Evolutionary conservation across 2,888 invertebrate genomes (phyloP), one percentile per base, ranked within the genome.

Genomic region (Notodonta dromedarius): DNA sequence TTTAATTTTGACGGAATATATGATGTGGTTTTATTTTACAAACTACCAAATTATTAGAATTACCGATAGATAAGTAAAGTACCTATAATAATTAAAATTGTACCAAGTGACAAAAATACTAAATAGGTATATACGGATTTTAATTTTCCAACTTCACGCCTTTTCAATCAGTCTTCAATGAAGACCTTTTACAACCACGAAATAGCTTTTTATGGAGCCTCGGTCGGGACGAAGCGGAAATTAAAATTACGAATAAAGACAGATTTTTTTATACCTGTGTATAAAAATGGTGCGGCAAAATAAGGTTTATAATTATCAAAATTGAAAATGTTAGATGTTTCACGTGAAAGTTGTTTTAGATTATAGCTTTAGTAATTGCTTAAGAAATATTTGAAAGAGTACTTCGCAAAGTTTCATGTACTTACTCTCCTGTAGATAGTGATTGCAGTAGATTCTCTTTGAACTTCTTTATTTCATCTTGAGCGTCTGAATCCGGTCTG

Each of bases 381-480:
- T 24, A 24, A 1, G 24, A 24, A 24, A 24, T 24, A 24, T 24
- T 24, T 24, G 24, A 24, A 24, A 24, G 24, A 24, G 24, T 24
- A 24, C 24, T 24, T 24, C 24, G 24, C 24, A 24, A 24, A 24
- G 24, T 24, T 51, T 16, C 14, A 5, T 14, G 59, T 57, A 88
- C 91, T 90, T 76, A 93, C 92, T 88, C 88, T 68, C 84, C 86
- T 54, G 77, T 66, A 44, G 87, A 69, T 58, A 88, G 76, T 39
- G 91, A 86, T 68, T 89, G 89, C 35, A 92, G 80, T 14, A 91
- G 80, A 69, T 84, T 89, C 68, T 92, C 91, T 71, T 93, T 93
- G 67, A 91, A 90, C 73, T 90, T 88, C 74, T 87, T 90, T 71
- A 91, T 88, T 82, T 93, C 92, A 32, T 89, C 89, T 56, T 80